phyloP scores from a whole-genome alignment of 2,888 invertebrate genomes.

The Galerucella pusilla region DNA sequence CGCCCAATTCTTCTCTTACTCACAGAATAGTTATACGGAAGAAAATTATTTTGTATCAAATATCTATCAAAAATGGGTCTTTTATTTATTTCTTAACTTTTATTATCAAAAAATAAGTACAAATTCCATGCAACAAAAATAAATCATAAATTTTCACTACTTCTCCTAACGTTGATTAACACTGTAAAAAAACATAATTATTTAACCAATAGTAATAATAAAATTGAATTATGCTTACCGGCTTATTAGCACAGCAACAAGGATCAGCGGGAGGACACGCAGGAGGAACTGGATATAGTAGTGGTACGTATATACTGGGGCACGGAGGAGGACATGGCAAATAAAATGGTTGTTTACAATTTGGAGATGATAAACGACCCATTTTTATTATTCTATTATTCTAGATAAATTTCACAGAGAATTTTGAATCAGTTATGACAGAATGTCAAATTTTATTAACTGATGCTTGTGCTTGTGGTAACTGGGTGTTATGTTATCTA shows the following conservation, averaged over 20 bases:
- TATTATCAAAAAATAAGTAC: neutral
- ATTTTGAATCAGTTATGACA: slow-evolving; percentile 1
- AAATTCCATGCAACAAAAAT: neutral
- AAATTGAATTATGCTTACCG: slow-evolving; percentile 6
- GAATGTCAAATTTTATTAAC: neutral
- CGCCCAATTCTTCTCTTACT: too few species aligned
- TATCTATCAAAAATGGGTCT: neutral
- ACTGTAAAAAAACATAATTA: neutral
- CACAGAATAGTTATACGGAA: too few species aligned
- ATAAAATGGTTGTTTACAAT: slow-evolving; percentile 7
- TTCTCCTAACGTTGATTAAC: neutral
- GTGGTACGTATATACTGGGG: slow-evolving; percentile 14
- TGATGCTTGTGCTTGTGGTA: neutral
- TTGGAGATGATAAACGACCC: neutral
- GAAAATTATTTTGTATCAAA: too few species aligned
- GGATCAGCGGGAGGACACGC: slow-evolving; percentile 5
- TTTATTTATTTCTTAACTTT: neutral
- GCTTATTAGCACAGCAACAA: slow-evolving; percentile 38
- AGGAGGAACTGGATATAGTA: slow-evolving; percentile 4
- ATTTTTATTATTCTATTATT: slow-evolving; percentile 7
- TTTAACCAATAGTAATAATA: neutral
- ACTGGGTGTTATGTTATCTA: too few species aligned
- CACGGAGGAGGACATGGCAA: slow-evolving; percentile 3
- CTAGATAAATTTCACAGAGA: neutral
- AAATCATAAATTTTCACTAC: neutral